Conservation (phyloP, 2,888 invertebrate genomes). For the Trissolcus brochymenae region DNA sequence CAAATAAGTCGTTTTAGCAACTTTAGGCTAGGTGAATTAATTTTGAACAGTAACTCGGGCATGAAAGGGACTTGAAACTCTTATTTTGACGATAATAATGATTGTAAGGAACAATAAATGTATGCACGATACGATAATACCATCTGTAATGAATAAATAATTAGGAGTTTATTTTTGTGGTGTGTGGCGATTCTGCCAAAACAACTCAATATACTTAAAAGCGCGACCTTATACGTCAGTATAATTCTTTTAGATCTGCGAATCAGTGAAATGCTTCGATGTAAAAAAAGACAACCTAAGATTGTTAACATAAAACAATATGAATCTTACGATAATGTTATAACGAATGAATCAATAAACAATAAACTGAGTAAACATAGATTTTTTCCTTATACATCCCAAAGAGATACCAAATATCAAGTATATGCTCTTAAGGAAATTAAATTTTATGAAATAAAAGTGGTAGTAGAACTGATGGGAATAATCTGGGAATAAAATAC, state of each 20-base stretch:
- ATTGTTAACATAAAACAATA: conserved; percentile 49
- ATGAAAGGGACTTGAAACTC: neutral
- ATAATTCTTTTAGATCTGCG: conserved; percentile 56
- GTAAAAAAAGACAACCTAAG: conserved; percentile 51
- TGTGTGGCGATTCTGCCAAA: conserved; percentile 37
- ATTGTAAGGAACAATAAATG: conserved; percentile 26
- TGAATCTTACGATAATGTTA: conserved; percentile 55
- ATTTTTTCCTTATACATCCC: neutral
- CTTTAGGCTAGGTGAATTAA: neutral
- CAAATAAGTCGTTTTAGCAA: neutral
- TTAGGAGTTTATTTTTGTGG: conserved; percentile 51
- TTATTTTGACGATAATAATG: conserved; percentile 16
- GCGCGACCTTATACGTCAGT: conserved; percentile 46
- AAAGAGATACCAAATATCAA: too few species aligned
- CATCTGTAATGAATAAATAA: conserved; percentile 46
- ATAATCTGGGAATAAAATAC: neutral
- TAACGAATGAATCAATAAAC: conserved; percentile 43
- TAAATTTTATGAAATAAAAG: neutral
- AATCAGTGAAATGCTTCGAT: conserved; percentile 57
- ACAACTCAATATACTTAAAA: conserved; percentile 49
- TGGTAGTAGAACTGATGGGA: neutral
- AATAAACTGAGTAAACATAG: conserved; percentile 41
- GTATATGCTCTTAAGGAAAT: neutral
- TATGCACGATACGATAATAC: conserved; percentile 49
- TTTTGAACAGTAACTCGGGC: conserved; percentile 16